Percentiles rank a stretch among this genome's conserved stretches.
Conservation (phyloP, 2,113 vertebrate genomes). For the Sapajus apella region DNA sequence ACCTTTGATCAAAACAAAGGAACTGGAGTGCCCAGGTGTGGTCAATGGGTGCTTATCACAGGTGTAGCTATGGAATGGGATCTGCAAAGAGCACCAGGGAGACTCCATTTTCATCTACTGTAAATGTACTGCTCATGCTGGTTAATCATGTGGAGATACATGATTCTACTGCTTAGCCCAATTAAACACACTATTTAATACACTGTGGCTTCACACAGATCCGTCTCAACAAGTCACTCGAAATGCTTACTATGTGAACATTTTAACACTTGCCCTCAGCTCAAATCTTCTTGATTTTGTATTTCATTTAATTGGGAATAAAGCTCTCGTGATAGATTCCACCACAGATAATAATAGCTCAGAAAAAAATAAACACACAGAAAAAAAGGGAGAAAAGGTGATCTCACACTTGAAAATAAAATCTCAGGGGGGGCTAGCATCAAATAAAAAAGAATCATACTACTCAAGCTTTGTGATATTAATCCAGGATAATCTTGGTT, state of each 20-base stretch:
- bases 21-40: background rate
- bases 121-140: background rate
- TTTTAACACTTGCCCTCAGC: background rate
- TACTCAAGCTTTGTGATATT: background rate
- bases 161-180: background rate
- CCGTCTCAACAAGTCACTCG: slow-evolving; percentile 6
- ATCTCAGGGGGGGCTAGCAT: background rate
- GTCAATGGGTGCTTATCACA: background rate
- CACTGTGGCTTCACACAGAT: background rate
- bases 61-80: background rate
- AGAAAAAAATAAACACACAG: background rate
- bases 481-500: background rate
- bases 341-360: background rate
- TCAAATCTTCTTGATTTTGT: slow-evolving; percentile 9
- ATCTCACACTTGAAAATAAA: background rate
- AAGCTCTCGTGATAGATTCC: background rate
- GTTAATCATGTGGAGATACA: background rate
- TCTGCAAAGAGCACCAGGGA: background rate
- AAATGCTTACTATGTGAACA: background rate
- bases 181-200: slow-evolving; percentile 30
- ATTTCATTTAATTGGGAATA: slow-evolving; percentile 12
- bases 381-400: background rate
- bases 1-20: background rate
- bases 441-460: background rate
- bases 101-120: background rate